Base-by-base conservation (phyloP, 2,888 invertebrate genomes). In the Sycophila texana region DNA sequence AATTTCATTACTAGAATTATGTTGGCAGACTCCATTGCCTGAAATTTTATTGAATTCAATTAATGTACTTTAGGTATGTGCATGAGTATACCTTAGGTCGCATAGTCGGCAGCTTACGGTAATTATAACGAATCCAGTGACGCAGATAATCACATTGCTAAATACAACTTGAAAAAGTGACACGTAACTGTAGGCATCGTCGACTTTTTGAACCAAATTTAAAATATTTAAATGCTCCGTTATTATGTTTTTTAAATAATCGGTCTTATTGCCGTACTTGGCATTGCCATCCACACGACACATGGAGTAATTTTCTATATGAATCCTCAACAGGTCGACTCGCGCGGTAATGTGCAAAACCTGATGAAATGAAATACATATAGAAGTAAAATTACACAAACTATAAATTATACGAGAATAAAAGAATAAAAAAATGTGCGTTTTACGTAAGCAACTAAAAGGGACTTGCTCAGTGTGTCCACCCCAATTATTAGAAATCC, bases 1-100 rank as follows among this genome's bases (percentile, higher is more conserved):
- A 67, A 83, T 66, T 82, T 85, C 3, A 82, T 13, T 12, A 85
- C 22, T 12, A 79, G 68, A 0, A 71, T 5, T 12, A 61, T 63
- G 16, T 83, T 66, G 0, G 80, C 65, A 5, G 57, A 18, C 5
- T 30, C 51, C 18, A 83, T 16, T 5, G 84, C 79, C 85, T 85
- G 65, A 13, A 55, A 74, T 18, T 55, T 58, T 58, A 20, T 3
- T 39, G 7, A 7, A 39, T 4, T 39, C 5, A 39, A 4, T 4
- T 2, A 39, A 7, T 39, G 7, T 39, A 39, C 39, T 3, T 4
- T 39, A 39, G 4, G 39, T 2, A 4, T 5, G 5, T 7, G 7
- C 39, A 39, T 7, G 39, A 39, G 7, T 3, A 39, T 39, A 7
- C 39, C 39, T 39, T 7, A 39, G 39, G 39, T 39, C 39, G 7